phyloP scores from a whole-genome alignment of 2,888 invertebrate species.

The Gibbula magus region DNA sequence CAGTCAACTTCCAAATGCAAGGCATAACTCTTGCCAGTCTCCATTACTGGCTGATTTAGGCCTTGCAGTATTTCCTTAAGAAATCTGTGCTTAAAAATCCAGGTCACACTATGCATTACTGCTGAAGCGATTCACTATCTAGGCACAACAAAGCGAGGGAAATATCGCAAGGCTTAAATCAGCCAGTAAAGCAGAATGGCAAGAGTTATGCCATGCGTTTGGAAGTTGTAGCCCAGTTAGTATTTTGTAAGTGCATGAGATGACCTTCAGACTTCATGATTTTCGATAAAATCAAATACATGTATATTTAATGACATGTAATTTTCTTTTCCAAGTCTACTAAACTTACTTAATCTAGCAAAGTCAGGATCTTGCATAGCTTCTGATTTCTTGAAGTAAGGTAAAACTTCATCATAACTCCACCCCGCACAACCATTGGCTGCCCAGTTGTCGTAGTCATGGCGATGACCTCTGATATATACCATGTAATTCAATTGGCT shows the following conservation, averaged over 20 bases:
- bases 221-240: background rate
- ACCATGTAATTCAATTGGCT: conserved; percentile 93
- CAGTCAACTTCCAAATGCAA: too few species aligned
- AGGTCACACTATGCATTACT: too few species aligned
- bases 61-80: background rate
- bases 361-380: conserved; percentile 69
- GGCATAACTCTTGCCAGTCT: too few species aligned
- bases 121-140: too few species aligned
- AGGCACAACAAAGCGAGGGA: too few species aligned
- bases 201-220: too few species aligned
- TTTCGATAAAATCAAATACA: background rate
- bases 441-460: conserved; percentile 93
- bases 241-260: background rate
- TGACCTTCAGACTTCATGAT: background rate
- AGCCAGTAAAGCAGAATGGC: too few species aligned
- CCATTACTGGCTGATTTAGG: too few species aligned
- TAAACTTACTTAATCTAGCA: background rate
- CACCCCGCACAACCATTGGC: conserved; percentile 90
- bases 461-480: conserved; percentile 88
- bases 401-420: conserved; percentile 87
- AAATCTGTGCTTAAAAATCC: background rate
- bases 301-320: background rate
- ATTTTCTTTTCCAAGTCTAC: background rate
- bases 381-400: conserved; percentile 77
- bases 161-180: too few species aligned